phyloP scores from a whole-genome alignment of 2,113 vertebrate species.

The Phocoena sinus region DNA sequence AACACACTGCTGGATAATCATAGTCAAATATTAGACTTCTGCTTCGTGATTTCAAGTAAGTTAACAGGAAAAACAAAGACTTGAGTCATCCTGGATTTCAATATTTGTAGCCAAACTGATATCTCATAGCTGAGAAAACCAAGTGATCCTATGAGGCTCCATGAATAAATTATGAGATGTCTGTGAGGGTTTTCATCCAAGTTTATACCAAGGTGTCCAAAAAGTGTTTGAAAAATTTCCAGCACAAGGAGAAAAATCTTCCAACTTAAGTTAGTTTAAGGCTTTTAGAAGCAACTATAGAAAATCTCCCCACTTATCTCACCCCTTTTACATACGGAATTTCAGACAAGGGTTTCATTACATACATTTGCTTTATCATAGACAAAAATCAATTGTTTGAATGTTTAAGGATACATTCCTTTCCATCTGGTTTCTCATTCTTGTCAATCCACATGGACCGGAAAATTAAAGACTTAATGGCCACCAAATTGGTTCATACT shows the following conservation, averaged over 20 bases:
- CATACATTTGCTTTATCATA: not conserved
- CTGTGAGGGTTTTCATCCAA: not conserved
- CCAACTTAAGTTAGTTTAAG: not conserved
- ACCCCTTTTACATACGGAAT: not conserved
- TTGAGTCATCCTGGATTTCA: slow-evolving; percentile 21
- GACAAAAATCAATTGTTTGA: not conserved
- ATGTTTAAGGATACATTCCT: not conserved
- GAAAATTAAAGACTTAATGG: slow-evolving; percentile 13
- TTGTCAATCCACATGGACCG: not conserved
- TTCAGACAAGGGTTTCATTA: not conserved
- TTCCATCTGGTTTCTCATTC: slow-evolving; percentile 17
- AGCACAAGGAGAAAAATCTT: not conserved
- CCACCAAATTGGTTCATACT: not conserved
- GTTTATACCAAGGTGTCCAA: not conserved
- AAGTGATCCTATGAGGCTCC: not conserved
- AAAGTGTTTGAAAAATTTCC: not conserved
- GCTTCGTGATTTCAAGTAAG: not conserved
- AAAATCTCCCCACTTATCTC: not conserved
- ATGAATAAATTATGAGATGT: not conserved
- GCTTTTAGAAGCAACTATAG: not conserved
- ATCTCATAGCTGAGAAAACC: not conserved
- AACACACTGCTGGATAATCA: not conserved
- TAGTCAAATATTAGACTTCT: not conserved
- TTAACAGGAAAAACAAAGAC: slow-evolving; percentile 23
- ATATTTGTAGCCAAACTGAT: slow-evolving; percentile 1